Percentiles rank a stretch among this genome's conserved stretches.
These are phyloP conservation scores for Poicephalus meyeri DNA, from an alignment of 2,113 vertebrate species.

Conservation along the genomic window DNA sequence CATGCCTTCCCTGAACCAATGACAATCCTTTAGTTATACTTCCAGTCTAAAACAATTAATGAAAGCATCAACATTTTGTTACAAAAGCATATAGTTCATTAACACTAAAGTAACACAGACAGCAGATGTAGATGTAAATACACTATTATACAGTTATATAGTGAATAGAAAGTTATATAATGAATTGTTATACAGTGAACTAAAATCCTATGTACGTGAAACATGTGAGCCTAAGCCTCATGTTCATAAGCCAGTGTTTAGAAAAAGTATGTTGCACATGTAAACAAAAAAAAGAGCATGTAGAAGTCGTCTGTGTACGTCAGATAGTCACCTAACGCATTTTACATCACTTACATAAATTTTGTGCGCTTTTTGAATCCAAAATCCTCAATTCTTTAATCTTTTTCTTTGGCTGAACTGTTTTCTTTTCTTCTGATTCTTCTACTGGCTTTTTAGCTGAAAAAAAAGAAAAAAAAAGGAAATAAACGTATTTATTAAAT, in stretches of 20 bases:
- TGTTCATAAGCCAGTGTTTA: background rate
- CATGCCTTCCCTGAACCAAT: background rate
- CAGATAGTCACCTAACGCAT: background rate
- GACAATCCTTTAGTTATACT: background rate
- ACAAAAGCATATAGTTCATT: background rate
- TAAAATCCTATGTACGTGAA: background rate
- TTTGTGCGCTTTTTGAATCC: slow-evolving; percentile 93
- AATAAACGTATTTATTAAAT: background rate
- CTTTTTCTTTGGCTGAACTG: slow-evolving; percentile 85
- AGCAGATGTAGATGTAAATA: background rate
- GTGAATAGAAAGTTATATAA: background rate
- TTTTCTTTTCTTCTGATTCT: slow-evolving; percentile 81
- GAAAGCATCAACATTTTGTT: background rate
- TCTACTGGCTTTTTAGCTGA: slow-evolving; percentile 85
- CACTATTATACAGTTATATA: background rate
- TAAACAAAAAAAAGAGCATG: background rate
- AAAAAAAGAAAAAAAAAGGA: slow-evolving; percentile 28
- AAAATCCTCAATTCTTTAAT: slow-evolving; percentile 91
- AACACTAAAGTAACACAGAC: background rate
- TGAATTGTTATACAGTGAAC: background rate
- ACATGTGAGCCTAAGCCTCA: background rate
- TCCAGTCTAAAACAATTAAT: background rate
- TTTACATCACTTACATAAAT: slow-evolving; percentile 87
- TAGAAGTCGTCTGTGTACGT: fast-evolving
- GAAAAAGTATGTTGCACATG: background rate